Conservation (phyloP, 2,797 vertebrate species). For the Cyprinella venusta region DNA sequence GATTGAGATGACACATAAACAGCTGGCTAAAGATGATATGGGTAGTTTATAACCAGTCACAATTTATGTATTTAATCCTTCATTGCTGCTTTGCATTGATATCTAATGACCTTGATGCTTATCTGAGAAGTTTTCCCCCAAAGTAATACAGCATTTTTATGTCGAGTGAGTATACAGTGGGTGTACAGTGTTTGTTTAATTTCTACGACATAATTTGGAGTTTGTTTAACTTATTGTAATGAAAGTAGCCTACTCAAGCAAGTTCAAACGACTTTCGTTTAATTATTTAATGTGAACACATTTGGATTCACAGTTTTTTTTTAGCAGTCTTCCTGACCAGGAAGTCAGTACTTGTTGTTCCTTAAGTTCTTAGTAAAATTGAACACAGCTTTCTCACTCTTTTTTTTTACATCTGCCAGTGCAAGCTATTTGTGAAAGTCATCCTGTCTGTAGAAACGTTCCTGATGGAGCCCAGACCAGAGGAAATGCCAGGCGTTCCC, state of each 20-base stretch:
- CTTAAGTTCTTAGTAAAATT: conserved; percentile 15
- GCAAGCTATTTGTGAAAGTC: conserved; percentile 42
- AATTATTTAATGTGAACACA: background rate
- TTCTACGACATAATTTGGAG: conserved; percentile 63
- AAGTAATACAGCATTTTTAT: conserved; percentile 1
- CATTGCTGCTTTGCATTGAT: background rate
- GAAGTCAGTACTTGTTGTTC: conserved; percentile 23
- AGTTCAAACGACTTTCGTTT: background rate
- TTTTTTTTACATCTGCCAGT: conserved; percentile 30
- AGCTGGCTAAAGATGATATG: conserved; percentile 2
- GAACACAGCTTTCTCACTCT: background rate
- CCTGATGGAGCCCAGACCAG: conserved; percentile 60
- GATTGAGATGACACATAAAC: conserved; percentile 36
- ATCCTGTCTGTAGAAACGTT: conserved; percentile 51
- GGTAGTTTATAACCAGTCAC: conserved; percentile 5
- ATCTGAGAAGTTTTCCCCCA: conserved; percentile 3
- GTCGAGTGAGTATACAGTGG: conserved; percentile 44
- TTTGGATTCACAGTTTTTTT: background rate
- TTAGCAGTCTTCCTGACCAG: background rate
- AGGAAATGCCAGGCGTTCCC: conserved; percentile 64
- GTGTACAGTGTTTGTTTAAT: conserved; percentile 57
- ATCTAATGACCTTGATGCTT: conserved; percentile 1
- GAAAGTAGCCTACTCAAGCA: conserved; percentile 47
- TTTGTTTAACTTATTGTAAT: conserved; percentile 59
- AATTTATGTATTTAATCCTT: background rate